phyloP scores from a whole-genome alignment of 2,797 vertebrate species.

The Eidolon dupreanum region DNA sequence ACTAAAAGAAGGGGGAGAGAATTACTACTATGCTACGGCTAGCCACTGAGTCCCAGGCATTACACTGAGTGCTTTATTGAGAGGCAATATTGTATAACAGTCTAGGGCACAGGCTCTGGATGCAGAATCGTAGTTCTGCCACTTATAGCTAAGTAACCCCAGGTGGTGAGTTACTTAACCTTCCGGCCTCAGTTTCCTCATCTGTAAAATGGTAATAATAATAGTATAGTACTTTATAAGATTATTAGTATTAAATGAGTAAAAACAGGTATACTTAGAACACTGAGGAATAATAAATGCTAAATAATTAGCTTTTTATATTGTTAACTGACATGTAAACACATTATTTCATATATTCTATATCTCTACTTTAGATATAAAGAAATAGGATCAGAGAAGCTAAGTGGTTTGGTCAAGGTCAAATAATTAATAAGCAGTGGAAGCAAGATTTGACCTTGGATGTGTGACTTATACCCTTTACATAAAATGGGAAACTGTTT shows the following conservation, averaged over 20 bases:
- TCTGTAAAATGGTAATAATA: slow-evolving; percentile 21
- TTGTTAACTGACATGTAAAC: not conserved
- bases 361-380: slow-evolving; percentile 17
- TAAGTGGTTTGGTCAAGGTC: not conserved
- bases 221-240: not conserved
- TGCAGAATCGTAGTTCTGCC: not conserved
- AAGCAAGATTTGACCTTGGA: not conserved
- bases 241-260: slow-evolving; percentile 15
- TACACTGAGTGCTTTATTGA: not conserved
- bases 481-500: not conserved
- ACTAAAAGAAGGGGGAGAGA: not conserved
- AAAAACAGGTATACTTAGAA: slow-evolving; percentile 6
- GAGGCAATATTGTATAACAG: not conserved
- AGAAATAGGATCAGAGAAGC: not conserved
- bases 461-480: not conserved
- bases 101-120: not conserved
- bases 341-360: not conserved
- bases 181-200: not conserved
- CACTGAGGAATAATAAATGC: not conserved
- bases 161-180: not conserved
- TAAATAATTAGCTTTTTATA: slow-evolving; percentile 4
- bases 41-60: not conserved
- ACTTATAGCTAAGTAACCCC: not conserved
- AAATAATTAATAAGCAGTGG: not conserved
- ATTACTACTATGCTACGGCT: not conserved